A percentile compares a stretch with the other conserved stretches of the same genome.
Evolutionary conservation across 2,888 invertebrate genomes (phyloP).

Genomic region (Nymphalis c-album): DNA sequence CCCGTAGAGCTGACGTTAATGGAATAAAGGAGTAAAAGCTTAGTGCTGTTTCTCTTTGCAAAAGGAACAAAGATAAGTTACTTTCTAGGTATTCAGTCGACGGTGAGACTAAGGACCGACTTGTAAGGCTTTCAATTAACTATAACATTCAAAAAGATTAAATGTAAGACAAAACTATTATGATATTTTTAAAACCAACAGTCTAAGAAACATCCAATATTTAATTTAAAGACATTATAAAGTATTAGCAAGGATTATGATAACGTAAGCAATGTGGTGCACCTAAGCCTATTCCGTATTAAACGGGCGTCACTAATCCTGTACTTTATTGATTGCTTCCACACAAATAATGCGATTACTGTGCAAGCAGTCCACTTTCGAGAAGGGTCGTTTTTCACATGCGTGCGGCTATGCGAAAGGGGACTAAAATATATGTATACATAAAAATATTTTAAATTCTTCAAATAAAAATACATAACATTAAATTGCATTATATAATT

Average conservation of each 20-base stretch:
- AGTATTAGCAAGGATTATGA: conserved; percentile 6
- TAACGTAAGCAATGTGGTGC: conserved; percentile 27
- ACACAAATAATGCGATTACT: conserved; percentile 69
- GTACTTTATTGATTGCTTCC: conserved; percentile 59
- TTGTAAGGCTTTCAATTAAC: conserved; percentile 35
- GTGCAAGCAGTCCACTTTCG: conserved; percentile 49
- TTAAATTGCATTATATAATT: no score
- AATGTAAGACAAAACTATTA: not conserved
- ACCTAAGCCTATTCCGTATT: conserved; percentile 11
- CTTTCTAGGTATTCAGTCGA: conserved; percentile 36
- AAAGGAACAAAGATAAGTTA: conserved; percentile 40
- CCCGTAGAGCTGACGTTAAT: conserved; percentile 52
- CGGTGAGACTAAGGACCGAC: conserved; percentile 21
- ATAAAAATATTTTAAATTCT: not conserved
- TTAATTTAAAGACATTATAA: not conserved
- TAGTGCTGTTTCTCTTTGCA: conserved; percentile 51
- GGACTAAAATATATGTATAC: not conserved
- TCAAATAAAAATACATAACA: no score
- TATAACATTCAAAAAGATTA: conserved; percentile 1
- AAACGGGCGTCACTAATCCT: conserved; percentile 53
- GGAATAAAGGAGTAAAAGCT: conserved; percentile 71
- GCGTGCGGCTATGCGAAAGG: not conserved
- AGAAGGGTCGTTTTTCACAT: conserved; percentile 46
- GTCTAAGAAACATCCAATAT: no score
- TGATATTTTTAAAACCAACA: no score